Base-by-base conservation (phyloP, 2,113 vertebrate genomes). In the Cheilinus undulatus region DNA sequence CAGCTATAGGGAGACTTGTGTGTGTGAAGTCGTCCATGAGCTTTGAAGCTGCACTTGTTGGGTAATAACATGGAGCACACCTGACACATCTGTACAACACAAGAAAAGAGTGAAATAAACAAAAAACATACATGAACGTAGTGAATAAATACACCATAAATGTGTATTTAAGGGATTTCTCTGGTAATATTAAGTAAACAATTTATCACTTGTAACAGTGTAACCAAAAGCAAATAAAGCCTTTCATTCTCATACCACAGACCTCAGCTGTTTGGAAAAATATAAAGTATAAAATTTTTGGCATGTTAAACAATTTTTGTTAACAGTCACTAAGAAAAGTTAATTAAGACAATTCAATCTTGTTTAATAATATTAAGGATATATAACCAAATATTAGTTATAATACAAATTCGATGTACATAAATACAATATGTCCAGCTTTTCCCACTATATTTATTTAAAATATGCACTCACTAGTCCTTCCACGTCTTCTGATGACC, bases 1-100 rank as follows among this genome's bases (percentile, higher is more conserved):
- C 97, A 99, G 91, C 95, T 96, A 86, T 96, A 97, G 0, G 97
- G 97, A 1, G 97, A 96, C 90, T 97, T 98, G 91, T 97, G 96
- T 1, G 95, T 84, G 0, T 99, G 97, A 77, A 97, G 94, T 75
- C 97, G 95, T 76, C 96, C 95, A 78, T 99, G 97, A 53, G 97
- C 96, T 8, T 91, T 94, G 88, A 93, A 96, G 80, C 97, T 99
- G 89, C 97, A 99, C 76, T 96, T 96, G 92, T 99, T 99, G 70
- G 97, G 97, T 66, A 99, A 91, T 92, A 97, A 91, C 97, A 99
- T 98, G 77, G 95, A 95, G 90, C 97, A 99, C 73, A 97, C 91
- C 56, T 94, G 95, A 79, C 97, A 99, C 0, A 92, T 95, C 97
- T 99, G 92, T 61, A 30, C n/a, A 1, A 32, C 27, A 22, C 54